Base-by-base conservation (phyloP, 35 echinoderm and acorn worm genomes). In the Patiria miniata region DNA sequence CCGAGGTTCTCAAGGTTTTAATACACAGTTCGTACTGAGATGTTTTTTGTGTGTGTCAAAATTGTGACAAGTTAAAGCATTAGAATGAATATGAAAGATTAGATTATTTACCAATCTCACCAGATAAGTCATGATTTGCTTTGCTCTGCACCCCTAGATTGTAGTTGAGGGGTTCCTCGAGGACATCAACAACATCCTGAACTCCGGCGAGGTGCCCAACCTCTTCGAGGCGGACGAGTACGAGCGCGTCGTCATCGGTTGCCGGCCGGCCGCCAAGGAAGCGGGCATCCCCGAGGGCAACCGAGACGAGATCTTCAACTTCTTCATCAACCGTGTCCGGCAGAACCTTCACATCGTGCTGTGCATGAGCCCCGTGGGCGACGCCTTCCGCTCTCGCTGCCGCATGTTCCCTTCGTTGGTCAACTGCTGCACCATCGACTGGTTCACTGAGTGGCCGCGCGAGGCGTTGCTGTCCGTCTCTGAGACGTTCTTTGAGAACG, bases 181-280 rank as follows among this genome's bases (percentile, higher is more conserved):
- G 83, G 96, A 98, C 61, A 98, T 98, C 81, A 98, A 98, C 92
- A 98, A 98, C 51, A 98, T 98, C 52, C 87, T 98, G 21, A 98
- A 98, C 68, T 98, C 96, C 77, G 96, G 96, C 39, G 92, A 94
- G 84, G 92, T 94, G 10, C 96, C 92, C 16, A 98, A 98, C 68
- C 82, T 98, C 32, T 98, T 94, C 81, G 96, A 94, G 39, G 28
- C 96, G 23, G 96, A 98, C 29, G 96, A 98, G 77, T 94, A 90
- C 47, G 96, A 98, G 76, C 81, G 92, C 33, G 92, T 98, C 26
- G 89, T 98, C 89, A 92, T 98, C 15, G 92, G 92, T 19, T 84
- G 79, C 57, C 42, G 96, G 82, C 77, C 89, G 0, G 92, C 92
- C 32, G 96, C 96, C 19, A 98, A 98, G 59, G 96, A 98, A 53